Evolutionary conservation across 1,140 invertebrate species (phyloP).

Genomic region (Drosophila auraria): DNA sequence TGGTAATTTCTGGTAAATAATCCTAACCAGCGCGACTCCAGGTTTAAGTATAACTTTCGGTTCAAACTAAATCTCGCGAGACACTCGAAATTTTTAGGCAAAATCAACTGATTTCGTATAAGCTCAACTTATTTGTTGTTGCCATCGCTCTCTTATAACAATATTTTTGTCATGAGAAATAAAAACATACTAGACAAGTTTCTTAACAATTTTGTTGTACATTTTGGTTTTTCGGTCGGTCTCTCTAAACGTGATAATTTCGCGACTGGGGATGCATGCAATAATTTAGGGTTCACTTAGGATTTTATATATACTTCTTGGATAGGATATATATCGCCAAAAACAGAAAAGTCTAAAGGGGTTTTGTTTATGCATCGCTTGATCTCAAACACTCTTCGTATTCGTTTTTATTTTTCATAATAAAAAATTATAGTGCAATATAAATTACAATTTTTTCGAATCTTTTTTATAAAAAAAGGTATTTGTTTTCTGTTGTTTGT

Average conservation of each 20-base stretch:
- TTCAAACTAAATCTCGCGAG: conserved; percentile 23
- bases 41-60: conserved; percentile 19
- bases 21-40: not conserved
- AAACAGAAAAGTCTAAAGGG: conserved; percentile 42
- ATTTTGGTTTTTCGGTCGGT: conserved; percentile 67
- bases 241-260: conserved; percentile 36
- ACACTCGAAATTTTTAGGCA: conserved; percentile 6
- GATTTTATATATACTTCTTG: conserved; percentile 10
- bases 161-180: conserved; percentile 67
- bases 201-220: conserved; percentile 72
- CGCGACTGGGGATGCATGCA: conserved; percentile 18
- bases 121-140: conserved; percentile 19
- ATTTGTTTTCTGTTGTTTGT: conserved; percentile 57
- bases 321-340: conserved; percentile 11
- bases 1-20: conserved; percentile 12
- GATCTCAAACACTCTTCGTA: conserved; percentile 69
- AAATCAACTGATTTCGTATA: conserved; percentile 39
- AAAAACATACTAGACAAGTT: conserved; percentile 54
- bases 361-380: conserved; percentile 34
- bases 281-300: conserved; percentile 15
- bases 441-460: conserved; percentile 72
- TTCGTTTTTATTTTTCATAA: conserved; percentile 79
- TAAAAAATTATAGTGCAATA: conserved; percentile 77
- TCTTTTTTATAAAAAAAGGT: conserved; percentile 83
- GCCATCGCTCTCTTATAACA: conserved; percentile 46